Evolutionary conservation across 92 coral and sea anemone genomes (phyloP).

Genomic region (Zoanthus sansibaricus): DNA sequence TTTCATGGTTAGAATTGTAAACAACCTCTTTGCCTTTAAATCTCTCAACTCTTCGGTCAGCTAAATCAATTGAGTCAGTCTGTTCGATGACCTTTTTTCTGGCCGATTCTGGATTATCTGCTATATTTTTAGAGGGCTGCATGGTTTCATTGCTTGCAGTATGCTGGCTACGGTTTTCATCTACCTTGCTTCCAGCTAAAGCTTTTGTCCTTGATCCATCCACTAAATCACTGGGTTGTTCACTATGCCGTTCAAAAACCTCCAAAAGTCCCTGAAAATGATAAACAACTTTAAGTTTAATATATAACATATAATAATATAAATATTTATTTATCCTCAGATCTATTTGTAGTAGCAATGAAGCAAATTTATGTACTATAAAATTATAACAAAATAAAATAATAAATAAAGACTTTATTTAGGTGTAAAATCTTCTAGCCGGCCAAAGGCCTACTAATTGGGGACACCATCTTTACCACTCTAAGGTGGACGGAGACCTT

Average conservation of each 20-base stretch:
- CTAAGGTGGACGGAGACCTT: no score
- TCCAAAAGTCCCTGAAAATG: slow-evolving; percentile 6
- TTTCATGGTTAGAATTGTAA: background rate
- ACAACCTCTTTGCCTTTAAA: background rate
- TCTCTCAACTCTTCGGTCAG: background rate
- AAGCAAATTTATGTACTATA: no score
- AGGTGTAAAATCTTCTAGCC: no score
- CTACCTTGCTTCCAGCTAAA: background rate
- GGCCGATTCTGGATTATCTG: background rate
- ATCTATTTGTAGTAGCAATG: no score
- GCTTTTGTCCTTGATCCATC: background rate
- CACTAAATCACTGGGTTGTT: background rate
- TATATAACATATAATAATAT: no score
- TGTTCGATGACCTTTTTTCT: background rate
- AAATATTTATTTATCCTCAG: no score
- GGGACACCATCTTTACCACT: no score
- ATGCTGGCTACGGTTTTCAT: background rate
- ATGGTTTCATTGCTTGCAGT: background rate
- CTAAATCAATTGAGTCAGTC: background rate
- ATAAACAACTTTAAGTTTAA: background rate
- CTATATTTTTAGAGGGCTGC: background rate
- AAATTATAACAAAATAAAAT: no score
- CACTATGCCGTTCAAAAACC: background rate
- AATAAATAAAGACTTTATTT: no score
- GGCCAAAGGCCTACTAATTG: no score